A percentile compares a stretch with the other conserved stretches of the same genome.
These are phyloP conservation scores for Cremastinae sp. DNA, from an alignment of 2,888 invertebrate genomes.

Conservation along the genomic window DNA sequence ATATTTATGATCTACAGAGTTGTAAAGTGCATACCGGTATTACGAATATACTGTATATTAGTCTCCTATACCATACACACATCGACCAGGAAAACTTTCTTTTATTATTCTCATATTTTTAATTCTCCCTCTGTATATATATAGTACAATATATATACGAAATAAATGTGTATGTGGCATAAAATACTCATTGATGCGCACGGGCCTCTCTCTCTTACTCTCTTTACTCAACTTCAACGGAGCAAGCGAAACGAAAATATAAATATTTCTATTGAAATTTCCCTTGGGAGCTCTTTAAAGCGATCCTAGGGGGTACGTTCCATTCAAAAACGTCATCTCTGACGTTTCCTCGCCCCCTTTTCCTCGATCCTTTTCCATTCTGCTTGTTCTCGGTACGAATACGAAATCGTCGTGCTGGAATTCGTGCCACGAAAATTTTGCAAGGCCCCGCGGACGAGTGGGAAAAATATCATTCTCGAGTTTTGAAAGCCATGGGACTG, in stretches of 20 bases:
- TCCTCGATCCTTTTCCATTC: background rate
- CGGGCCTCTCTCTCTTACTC: slow-evolving; percentile 7
- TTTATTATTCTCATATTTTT: slow-evolving; percentile 35
- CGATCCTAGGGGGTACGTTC: slow-evolving; percentile 64
- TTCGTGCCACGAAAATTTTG: no score
- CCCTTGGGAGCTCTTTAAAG: slow-evolving; percentile 66
- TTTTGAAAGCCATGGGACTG: no score
- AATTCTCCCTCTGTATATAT: slow-evolving; percentile 19
- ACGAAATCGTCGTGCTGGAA: background rate
- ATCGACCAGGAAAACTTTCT: background rate
- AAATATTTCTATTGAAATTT: slow-evolving; percentile 76
- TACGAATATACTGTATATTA: slow-evolving; percentile 27
- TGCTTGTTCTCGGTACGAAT: background rate
- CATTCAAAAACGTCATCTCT: slow-evolving; percentile 57
- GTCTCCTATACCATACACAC: background rate
- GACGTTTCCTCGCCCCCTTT: slow-evolving; percentile 23
- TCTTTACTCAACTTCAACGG: slow-evolving; percentile 36
- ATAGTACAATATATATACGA: slow-evolving; percentile 6
- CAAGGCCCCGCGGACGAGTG: no score
- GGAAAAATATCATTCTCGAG: no score
- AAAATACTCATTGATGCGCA: slow-evolving; percentile 20
- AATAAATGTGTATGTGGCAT: slow-evolving; percentile 6
- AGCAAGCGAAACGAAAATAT: slow-evolving; percentile 70
- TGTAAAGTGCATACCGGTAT: slow-evolving; percentile 1
- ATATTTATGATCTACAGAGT: slow-evolving; percentile 31